Base-by-base conservation (phyloP, 2,888 invertebrate genomes). In the Perithous albicinctus region DNA sequence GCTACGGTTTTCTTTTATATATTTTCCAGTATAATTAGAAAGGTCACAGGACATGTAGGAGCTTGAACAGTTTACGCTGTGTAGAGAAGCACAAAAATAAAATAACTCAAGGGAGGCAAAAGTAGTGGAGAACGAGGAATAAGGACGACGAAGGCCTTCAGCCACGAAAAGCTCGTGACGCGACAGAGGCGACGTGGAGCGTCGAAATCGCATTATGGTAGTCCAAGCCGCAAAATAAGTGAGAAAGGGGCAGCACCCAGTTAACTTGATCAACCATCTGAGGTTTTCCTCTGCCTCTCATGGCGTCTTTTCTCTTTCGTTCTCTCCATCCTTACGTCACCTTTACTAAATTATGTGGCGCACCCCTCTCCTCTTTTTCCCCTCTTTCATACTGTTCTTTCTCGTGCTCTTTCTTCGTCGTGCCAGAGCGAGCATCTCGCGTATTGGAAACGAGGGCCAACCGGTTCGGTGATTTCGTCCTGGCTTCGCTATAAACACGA, bases 221-320 rank as follows among this genome's bases (percentile, higher is more conserved):
- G 59, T 43, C 74, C 75, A 20, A 85, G 81, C 88, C 86, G 83
- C 85, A 84, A 87, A 90, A 89, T 88, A 89, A 90, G 90, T 87
- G 89, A 90, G 90, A 90, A 88, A 87, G 87, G n/a, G 88, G 85
- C 87, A 86, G 83, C 83, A 78, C 83, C 80, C 84, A 86, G 86
- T 89, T 89, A 90, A 90, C 86, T 89, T 83, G 87, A 90, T 78
- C 67, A 77, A 72, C 72, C 81, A 74, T 72, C 82, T 61, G 73
- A 77, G 41, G 46, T 69, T 66, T n/a, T 61, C 61, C 43, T 64
- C 78, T 43, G 61, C 64, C 77, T 72, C 72, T 64, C 66, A 78
- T 84, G 70, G 79, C 77, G 54, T 76, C 78, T 75, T 72, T 56
- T 73, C 83, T 69, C 63, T 81, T 79, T 76, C 80, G 66, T 70